Conservation (phyloP, 2,797 vertebrate species). For the Phylloscopus collybita region DNA sequence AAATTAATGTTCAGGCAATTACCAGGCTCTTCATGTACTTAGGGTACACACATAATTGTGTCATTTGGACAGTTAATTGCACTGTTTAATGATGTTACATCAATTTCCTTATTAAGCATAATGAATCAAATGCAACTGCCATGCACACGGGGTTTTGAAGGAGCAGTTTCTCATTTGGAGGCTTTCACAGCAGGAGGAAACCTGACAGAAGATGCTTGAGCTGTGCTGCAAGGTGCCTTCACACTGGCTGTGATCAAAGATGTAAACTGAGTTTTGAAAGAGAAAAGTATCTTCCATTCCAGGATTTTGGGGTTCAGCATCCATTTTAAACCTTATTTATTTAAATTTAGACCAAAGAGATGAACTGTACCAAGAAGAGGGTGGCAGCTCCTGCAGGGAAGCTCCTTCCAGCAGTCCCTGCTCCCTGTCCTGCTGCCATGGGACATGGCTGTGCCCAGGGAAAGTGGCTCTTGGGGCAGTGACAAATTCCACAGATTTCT, state of each 20-base stretch:
- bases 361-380: fast-evolving
- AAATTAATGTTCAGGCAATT: background rate
- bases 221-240: background rate
- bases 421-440: fast-evolving
- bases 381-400: background rate
- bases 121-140: background rate
- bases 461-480: background rate
- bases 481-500: background rate
- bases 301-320: background rate
- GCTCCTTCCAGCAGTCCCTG: background rate
- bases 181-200: background rate
- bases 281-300: too few relatives aligned
- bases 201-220: background rate
- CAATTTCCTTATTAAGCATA: constrained; percentile 6
- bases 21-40: background rate
- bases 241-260: background rate
- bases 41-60: background rate
- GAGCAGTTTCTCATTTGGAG: background rate
- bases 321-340: background rate
- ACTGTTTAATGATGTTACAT: background rate
- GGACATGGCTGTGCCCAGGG: background rate
- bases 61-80: constrained; percentile 32
- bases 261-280: background rate
- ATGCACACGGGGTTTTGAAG: background rate
- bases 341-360: fast-evolving